Evolutionary conservation across 2,113 vertebrate genomes (phyloP).

Genomic region (Brachyhypopomus gauderio): DNA sequence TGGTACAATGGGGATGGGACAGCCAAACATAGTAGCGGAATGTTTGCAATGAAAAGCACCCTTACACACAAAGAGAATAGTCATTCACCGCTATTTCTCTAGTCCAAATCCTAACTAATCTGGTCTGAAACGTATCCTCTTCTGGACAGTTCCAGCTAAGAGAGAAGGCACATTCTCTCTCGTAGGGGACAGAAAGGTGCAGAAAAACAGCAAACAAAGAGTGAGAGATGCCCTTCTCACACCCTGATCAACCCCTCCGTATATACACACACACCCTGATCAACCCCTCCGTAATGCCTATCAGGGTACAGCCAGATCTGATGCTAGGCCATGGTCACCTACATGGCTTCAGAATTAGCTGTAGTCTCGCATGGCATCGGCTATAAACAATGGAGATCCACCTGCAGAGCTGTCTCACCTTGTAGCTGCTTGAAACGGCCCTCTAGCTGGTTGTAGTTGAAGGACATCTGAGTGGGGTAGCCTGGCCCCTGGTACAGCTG

Average conservation of each 20-base stretch:
- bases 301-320: background rate
- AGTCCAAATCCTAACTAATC: constrained; percentile 13
- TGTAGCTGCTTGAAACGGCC: constrained; percentile 95
- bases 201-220: background rate
- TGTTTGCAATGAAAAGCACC: constrained; percentile 24
- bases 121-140: constrained; percentile 5
- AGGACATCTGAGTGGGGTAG: constrained; percentile 77
- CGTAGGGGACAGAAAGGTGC: background rate
- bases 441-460: constrained; percentile 89
- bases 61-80: background rate
- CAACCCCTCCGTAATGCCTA: no score
- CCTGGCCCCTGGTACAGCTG: constrained; percentile 73
- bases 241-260: background rate
- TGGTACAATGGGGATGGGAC: constrained; percentile 28
- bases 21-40: constrained; percentile 2
- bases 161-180: constrained; percentile 7
- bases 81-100: background rate
- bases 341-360: background rate
- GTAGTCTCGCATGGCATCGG: constrained; percentile 59
- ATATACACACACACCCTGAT: no score
- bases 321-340: background rate
- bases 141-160: background rate
- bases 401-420: constrained; percentile 77
- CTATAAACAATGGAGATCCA: constrained; percentile 34
- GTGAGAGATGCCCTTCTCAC: background rate